A percentile compares a stretch with the other conserved stretches of the same genome.
Conservation (phyloP, 2,888 invertebrate genomes). For the Drosophila eohydei region DNA sequence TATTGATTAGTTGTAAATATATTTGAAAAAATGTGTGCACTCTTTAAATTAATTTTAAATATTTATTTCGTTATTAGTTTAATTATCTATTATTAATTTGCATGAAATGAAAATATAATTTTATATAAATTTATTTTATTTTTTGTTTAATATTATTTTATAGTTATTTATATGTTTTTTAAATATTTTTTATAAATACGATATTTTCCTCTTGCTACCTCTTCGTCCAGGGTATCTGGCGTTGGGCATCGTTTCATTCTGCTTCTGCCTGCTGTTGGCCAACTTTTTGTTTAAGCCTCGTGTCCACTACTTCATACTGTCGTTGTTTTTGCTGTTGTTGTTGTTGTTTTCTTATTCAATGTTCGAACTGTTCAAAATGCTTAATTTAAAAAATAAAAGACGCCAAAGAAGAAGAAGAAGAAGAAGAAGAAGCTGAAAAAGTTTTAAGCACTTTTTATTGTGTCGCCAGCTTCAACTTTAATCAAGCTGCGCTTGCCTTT, state of each 20-base stretch:
- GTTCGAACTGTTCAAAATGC: conserved; percentile 47
- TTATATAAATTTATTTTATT: too few relatives aligned
- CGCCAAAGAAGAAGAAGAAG: background rate
- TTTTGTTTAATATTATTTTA: too few relatives aligned
- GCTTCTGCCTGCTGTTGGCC: conserved; percentile 40
- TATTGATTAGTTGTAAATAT: too few relatives aligned
- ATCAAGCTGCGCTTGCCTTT: conserved; percentile 53
- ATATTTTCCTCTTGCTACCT: too few relatives aligned
- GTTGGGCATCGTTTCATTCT: conserved; percentile 12
- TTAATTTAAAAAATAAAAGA: conserved; percentile 55
- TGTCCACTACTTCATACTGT: conserved; percentile 32
- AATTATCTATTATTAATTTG: too few relatives aligned
- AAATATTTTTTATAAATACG: too few relatives aligned
- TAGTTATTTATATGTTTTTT: too few relatives aligned
- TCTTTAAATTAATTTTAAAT: too few relatives aligned
- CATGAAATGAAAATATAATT: too few relatives aligned
- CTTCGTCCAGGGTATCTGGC: conserved; percentile 22
- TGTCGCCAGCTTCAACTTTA: conserved; percentile 66
- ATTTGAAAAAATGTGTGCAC: too few relatives aligned
- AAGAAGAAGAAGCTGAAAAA: conserved; percentile 16
- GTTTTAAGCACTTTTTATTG: conserved; percentile 64
- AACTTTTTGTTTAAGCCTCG: conserved; percentile 43
- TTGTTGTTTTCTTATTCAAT: conserved; percentile 34
- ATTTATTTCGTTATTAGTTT: too few relatives aligned
- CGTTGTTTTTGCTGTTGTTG: conserved; percentile 15